phyloP scores from a whole-genome alignment of 2,797 vertebrate genomes.

The Lemur catta region DNA sequence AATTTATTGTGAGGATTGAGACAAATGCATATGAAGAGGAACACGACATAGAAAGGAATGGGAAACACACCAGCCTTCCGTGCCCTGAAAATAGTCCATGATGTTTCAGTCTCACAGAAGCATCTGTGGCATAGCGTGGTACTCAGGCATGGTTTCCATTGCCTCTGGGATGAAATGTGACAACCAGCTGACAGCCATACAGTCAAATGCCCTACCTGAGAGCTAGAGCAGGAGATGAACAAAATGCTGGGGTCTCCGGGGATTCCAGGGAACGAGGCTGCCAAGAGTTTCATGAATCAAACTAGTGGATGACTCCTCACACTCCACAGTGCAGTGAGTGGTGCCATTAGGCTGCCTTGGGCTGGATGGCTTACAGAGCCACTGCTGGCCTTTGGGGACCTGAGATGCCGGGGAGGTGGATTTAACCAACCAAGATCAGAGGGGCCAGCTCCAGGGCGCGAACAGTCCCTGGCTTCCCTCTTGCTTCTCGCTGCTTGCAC shows the following conservation, averaged over 20 bases:
- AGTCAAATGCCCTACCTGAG: neutral
- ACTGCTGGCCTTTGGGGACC: neutral
- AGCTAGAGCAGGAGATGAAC: neutral
- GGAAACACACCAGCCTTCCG: fast-evolving
- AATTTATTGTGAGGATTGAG: neutral
- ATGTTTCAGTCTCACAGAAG: neutral
- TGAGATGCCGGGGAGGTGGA: neutral
- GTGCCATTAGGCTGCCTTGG: neutral
- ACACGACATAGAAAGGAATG: fast-evolving
- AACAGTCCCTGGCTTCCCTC: neutral
- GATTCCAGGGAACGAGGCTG: neutral
- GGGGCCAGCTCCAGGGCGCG: neutral
- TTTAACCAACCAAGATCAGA: neutral
- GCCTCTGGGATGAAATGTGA: neutral
- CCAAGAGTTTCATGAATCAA: neutral
- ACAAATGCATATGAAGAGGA: neutral
- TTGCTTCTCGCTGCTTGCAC: neutral
- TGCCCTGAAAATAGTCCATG: neutral
- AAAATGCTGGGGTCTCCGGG: neutral
- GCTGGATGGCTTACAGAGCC: neutral
- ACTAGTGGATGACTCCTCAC: neutral
- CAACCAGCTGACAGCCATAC: neutral
- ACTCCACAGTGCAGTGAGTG: neutral
- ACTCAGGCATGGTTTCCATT: neutral
- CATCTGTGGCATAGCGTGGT: fast-evolving